Evolutionary conservation across 2,113 vertebrate genomes (phyloP).

Genomic region (Chionodraco myersi): DNA sequence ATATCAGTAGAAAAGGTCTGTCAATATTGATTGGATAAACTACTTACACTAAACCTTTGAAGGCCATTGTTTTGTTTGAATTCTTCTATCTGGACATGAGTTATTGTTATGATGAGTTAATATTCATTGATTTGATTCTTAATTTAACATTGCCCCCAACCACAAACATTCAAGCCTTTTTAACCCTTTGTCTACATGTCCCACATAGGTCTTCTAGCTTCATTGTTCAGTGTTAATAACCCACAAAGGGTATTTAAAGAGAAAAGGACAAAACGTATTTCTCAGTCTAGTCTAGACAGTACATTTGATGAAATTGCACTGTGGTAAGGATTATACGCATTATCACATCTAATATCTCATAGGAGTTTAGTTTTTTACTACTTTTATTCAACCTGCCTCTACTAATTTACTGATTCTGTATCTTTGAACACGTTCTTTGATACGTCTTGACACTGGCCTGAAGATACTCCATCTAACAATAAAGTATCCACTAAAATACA

Average conservation of each 20-base stretch:
- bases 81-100: not conserved
- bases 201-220: not conserved
- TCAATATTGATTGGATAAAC: constrained; percentile 29
- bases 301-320: not conserved
- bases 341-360: not conserved
- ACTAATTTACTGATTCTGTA: no score
- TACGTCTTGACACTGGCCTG: no score
- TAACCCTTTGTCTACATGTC: not conserved
- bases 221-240: not conserved
- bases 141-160: not conserved
- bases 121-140: constrained; percentile 7
- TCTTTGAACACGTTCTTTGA: no score
- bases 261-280: not conserved
- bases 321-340: not conserved
- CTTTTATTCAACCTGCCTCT: not conserved
- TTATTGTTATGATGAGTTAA: constrained; percentile 25
- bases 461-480: no score
- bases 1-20: constrained; percentile 22
- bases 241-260: not conserved
- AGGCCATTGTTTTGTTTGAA: constrained; percentile 6
- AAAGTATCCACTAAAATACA: no score
- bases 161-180: not conserved
- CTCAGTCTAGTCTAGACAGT: not conserved
- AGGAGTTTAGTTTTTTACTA: not conserved
- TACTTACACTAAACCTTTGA: not conserved